Evolutionary conservation across 1,140 invertebrate species (phyloP).

Genomic region (Aphis gossypii): DNA sequence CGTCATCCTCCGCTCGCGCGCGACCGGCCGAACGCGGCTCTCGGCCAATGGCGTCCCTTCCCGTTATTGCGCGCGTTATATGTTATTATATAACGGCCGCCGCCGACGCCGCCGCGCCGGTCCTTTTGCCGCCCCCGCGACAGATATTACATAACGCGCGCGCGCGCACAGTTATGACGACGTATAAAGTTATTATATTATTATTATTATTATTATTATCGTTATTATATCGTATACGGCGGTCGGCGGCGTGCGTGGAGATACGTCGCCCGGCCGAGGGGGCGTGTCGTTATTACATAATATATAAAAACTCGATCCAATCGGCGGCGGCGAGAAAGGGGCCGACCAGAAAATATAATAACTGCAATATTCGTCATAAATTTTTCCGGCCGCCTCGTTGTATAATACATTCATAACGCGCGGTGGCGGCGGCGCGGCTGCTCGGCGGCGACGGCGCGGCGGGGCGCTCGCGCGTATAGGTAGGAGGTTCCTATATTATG

Average conservation of each 20-base stretch:
- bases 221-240: not conserved
- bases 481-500: not conserved
- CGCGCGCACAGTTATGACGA: not conserved
- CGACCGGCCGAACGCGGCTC: not conserved
- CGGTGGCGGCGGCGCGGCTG: not conserved
- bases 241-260: not conserved
- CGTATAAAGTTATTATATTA: not conserved
- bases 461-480: not conserved
- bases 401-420: not conserved
- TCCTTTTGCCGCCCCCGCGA: not conserved
- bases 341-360: not conserved
- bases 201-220: not conserved
- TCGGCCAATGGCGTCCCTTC: slow-evolving; percentile 44
- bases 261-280: not conserved
- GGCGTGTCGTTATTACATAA: slow-evolving; percentile 55
- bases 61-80: slow-evolving; percentile 41
- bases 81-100: not conserved
- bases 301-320: slow-evolving; percentile 46
- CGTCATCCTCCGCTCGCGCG: not conserved
- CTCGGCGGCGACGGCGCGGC: no score
- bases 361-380: not conserved
- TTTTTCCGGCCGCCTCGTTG: not conserved
- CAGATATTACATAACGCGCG: not conserved
- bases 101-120: not conserved
- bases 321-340: not conserved